Percentiles rank a stretch among this genome's conserved stretches.
These are phyloP conservation scores for Lamellibrachia columna DNA, from an alignment of 2,888 invertebrate species.

Conservation along the genomic window DNA sequence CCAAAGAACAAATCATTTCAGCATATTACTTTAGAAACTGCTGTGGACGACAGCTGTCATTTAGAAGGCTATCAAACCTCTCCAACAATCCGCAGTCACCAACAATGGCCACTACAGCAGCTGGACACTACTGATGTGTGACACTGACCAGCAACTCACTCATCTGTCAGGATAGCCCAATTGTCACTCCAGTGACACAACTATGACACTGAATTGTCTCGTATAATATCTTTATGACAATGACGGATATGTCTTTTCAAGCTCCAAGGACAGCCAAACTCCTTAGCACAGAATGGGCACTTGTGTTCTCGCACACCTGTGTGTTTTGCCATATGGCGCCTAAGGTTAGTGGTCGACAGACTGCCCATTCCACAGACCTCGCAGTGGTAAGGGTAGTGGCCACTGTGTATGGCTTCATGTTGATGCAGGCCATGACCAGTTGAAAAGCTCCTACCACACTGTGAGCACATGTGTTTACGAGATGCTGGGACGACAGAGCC, in stretches of 20 bases:
- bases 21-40: background rate
- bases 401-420: background rate
- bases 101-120: background rate
- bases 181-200: background rate
- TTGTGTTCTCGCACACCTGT: background rate
- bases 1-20: background rate
- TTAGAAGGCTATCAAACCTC: background rate
- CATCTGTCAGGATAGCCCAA: background rate
- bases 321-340: background rate
- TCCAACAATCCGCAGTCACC: background rate
- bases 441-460: background rate
- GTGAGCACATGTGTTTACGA: background rate
- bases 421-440: background rate
- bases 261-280: background rate
- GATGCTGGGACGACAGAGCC: background rate
- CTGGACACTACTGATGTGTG: too few species aligned
- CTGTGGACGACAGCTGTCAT: background rate
- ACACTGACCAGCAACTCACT: background rate
- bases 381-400: background rate
- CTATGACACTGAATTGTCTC: background rate
- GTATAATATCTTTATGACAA: background rate
- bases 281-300: background rate
- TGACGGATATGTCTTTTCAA: background rate
- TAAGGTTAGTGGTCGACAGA: slow-evolving; percentile 3
- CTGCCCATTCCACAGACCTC: background rate